Base-by-base conservation (phyloP, 2,797 vertebrate species). In the Platyrinchus mystaceus region DNA sequence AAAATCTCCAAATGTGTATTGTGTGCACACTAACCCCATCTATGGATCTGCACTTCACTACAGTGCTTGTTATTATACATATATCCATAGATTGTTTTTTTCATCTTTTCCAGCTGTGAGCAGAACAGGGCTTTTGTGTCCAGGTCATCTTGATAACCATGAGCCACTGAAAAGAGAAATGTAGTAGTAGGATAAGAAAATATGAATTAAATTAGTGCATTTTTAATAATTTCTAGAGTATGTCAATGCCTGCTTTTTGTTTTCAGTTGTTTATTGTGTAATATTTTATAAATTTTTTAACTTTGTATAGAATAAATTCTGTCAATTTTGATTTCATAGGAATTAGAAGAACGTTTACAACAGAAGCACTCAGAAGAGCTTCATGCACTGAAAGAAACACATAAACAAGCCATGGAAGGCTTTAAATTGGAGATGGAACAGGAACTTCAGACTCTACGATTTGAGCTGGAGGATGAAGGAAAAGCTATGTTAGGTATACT, bases 401-500 rank as follows among this genome's bases (percentile, higher is more conserved):
- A 99, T 96, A 98, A 98, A 79, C 99, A 99, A 96, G 99, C 98
- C 79, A 98, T 99, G 93, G 99, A 99, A 97, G 98, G 98, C 36
- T 99, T 99, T 95, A 99, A 99, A 84, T 92, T 99, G 96, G 99
- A 99, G 97, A 99, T 99, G 64, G 99, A 99, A n/a, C 99, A 99
- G 85, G 99, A 99, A 87, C 98, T 99, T 88, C 99, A 99, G 90
- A 99, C 99, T 0, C 98, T 99, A 15, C 98, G 99, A 94, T 99
- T 99, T 85, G 99, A 99, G 69, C 97, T 99, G 97, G 99, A 99
- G 97, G 99, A 99, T 69, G 99, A 99, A 98, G 99, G 99, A 95
- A 99, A 99, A 97, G 99, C 99, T 93, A 99, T 99, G 99, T 98
- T 99, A 97, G 99, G 99, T 99, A 98, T 34, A 14, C 5, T 39